Percentiles rank a stretch among this genome's conserved stretches.
These are phyloP conservation scores for Drosophila rellima DNA, from an alignment of 2,888 invertebrate species.

Conservation along the genomic window DNA sequence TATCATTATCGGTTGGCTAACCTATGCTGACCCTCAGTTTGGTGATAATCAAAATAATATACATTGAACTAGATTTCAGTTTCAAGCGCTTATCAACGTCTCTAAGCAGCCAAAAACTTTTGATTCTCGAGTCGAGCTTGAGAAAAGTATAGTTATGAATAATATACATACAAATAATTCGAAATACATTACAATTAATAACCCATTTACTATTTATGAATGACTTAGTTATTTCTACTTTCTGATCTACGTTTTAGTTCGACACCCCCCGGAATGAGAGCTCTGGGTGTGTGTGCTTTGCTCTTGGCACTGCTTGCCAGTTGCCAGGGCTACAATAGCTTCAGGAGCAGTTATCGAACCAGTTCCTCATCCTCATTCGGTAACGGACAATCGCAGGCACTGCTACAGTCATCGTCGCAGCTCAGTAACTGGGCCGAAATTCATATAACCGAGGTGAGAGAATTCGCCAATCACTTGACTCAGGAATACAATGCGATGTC, in stretches of 20 bases:
- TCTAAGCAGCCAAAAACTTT: conserved; percentile 31
- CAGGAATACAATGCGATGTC: conserved; percentile 82
- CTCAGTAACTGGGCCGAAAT: conserved; percentile 79
- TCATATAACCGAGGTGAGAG: conserved; percentile 79
- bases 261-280: conserved; percentile 67
- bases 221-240: conserved; percentile 55
- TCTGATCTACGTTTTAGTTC: conserved; percentile 39
- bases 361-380: conserved; percentile 60
- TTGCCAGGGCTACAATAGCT: conserved; percentile 59
- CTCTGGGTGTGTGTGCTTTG: conserved; percentile 68
- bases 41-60: conserved; percentile 55
- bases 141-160: not conserved
- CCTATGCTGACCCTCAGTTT: conserved; percentile 56
- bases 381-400: conserved; percentile 30
- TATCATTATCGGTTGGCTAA: conserved; percentile 57
- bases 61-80: conserved; percentile 70
- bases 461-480: conserved; percentile 80
- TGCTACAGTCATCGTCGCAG: conserved; percentile 48
- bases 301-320: conserved; percentile 65
- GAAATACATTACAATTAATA: conserved; percentile 14
- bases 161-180: not conserved
- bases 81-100: conserved; percentile 53
- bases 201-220: conserved; percentile 52
- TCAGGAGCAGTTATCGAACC: conserved; percentile 58
- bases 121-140: conserved; percentile 23